Evolutionary conservation across 2,888 invertebrate species (phyloP).

Genomic region (Exocentrus adspersus): DNA sequence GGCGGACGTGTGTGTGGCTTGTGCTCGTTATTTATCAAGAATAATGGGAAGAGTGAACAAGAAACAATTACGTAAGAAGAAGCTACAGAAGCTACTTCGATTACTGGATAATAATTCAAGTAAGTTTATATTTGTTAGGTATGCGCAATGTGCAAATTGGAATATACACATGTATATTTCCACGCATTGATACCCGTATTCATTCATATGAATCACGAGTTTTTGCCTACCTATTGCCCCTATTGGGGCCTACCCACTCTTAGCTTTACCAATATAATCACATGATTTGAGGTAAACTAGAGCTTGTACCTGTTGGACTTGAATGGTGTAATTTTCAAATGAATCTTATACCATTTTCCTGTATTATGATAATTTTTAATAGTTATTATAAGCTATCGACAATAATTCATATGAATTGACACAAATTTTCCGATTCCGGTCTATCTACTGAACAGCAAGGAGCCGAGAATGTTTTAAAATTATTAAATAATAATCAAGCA

Average conservation of each 20-base stretch:
- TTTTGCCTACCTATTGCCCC: too few relatives aligned
- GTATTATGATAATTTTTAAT: too few relatives aligned
- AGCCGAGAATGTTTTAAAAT: background rate
- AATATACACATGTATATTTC: too few relatives aligned
- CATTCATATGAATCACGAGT: too few relatives aligned
- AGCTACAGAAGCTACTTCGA: background rate
- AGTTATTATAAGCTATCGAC: background rate
- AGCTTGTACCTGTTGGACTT: too few relatives aligned
- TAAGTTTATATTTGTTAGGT: too few relatives aligned
- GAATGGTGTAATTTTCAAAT: background rate
- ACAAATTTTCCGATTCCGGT: background rate
- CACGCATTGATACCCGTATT: too few relatives aligned
- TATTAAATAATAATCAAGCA: too few relatives aligned
- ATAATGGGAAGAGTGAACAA: background rate
- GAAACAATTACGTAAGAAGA: background rate
- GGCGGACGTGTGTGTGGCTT: background rate
- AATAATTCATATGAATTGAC: background rate
- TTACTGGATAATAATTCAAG: background rate
- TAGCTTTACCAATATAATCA: too few relatives aligned
- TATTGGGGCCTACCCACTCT: too few relatives aligned
- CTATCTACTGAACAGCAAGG: background rate
- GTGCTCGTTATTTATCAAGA: background rate
- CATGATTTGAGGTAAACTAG: too few relatives aligned
- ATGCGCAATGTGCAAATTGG: too few relatives aligned
- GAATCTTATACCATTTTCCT: slow-evolving; percentile 4